Conservation (phyloP, 2,888 invertebrate species). For the Abrostola tripartita region DNA sequence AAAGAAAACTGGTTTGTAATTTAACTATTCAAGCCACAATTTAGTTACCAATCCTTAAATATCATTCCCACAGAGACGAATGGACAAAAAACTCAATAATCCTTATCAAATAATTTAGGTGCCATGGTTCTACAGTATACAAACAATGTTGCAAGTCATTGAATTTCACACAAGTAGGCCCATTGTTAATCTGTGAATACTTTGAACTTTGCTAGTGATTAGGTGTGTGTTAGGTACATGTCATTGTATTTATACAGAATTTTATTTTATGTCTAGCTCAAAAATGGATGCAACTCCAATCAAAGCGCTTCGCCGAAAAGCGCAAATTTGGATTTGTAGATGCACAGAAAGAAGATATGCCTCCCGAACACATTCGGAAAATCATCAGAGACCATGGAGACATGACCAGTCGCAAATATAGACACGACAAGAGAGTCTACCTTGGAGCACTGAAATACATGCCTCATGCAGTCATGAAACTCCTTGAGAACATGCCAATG, state of each 20-base stretch:
- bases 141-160: no score
- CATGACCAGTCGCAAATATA: constrained; percentile 99
- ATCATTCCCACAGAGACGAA: no score
- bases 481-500: constrained; percentile 99
- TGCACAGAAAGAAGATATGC: constrained; percentile 99
- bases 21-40: no score
- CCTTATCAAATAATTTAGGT: no score
- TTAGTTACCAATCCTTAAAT: no score
- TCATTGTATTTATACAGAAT: constrained; percentile 6
- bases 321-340: constrained; percentile 99
- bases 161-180: no score
- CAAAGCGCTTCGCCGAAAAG: constrained; percentile 99
- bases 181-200: no score
- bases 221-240: no score
- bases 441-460: constrained; percentile 99
- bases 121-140: no score
- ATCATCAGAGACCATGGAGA: constrained; percentile 99
- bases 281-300: constrained; percentile 99
- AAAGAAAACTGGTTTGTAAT: no score
- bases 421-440: constrained; percentile 99
- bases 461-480: constrained; percentile 99
- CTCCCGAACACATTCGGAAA: constrained; percentile 99
- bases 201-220: no score
- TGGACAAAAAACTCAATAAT: no score
- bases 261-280: constrained; percentile 87